Conservation (phyloP, 2,888 invertebrate genomes). For the Conchocele bisecta region DNA sequence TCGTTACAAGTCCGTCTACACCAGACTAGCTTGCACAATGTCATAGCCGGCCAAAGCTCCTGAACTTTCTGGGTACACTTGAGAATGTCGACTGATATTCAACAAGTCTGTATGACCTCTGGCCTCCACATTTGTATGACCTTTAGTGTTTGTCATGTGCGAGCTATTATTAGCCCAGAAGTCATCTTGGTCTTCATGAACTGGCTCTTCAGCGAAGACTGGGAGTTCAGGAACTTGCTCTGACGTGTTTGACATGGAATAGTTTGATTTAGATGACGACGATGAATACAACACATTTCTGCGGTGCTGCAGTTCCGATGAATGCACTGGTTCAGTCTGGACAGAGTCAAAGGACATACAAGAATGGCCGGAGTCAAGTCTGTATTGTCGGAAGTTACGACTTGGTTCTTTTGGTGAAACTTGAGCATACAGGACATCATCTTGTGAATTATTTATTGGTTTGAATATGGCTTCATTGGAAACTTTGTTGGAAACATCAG, state of each 20-base stretch:
- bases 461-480: slow-evolving; percentile 14
- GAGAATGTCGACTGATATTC: slow-evolving; percentile 57
- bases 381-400: slow-evolving; percentile 25
- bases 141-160: slow-evolving; percentile 23
- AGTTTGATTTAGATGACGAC: slow-evolving; percentile 55
- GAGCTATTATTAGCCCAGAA: slow-evolving; percentile 53
- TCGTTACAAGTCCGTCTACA: too few relatives aligned
- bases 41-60: slow-evolving; percentile 66
- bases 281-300: slow-evolving; percentile 53
- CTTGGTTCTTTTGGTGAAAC: slow-evolving; percentile 21
- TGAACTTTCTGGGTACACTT: slow-evolving; percentile 67
- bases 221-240: slow-evolving; percentile 39
- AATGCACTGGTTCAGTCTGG: slow-evolving; percentile 53
- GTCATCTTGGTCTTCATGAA: slow-evolving; percentile 24
- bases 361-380: slow-evolving; percentile 52
- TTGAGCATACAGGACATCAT: slow-evolving; percentile 19
- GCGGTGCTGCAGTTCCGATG: slow-evolving; percentile 13
- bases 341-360: slow-evolving; percentile 57
- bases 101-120: slow-evolving; percentile 41
- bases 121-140: slow-evolving; percentile 18
- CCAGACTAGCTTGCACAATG: slow-evolving; percentile 70
- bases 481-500: slow-evolving; percentile 26
- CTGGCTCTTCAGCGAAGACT: background rate
- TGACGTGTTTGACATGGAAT: slow-evolving; percentile 57
- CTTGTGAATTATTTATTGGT: slow-evolving; percentile 8